Base-by-base conservation (phyloP, 2,113 vertebrate genomes). In the Hemiprocne comata region DNA sequence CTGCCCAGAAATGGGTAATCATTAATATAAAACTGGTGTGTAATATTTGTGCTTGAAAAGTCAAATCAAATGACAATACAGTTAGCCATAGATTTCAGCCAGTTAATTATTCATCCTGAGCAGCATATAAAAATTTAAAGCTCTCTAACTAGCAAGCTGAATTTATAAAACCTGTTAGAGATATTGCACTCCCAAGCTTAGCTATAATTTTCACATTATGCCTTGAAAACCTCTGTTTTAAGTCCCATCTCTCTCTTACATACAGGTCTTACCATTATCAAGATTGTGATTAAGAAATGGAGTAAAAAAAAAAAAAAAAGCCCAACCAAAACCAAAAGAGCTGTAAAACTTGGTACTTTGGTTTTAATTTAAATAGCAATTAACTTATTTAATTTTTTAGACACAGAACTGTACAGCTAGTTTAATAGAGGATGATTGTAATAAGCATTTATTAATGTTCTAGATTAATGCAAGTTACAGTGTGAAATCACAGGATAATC, bases 51-150 rank as follows among this genome's bases (percentile, higher is more conserved):
- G 12, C 60, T 92, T 93, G 21, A 77, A 92, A 96, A 94, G 72
- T 93, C 42, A 94, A 87, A 92, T 86, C 26, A 75, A 94, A 92
- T 87, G 50, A 96, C 97, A 97, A 96, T 87, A 95, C 70, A 96
- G 90, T 94, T 94, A 95, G 34, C n/a, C 85, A 51, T 20, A 89
- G n/a, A 89, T 92, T 97, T 94, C 82, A 94, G 34, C 54, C 33
- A 81, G 85, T 94, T 97, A 90, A 65, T 91, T 96, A 91, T 75
- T 90, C 70, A 54, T 90, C 75, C 48, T 65, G 62, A 73, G 28
- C 78, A 86, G n/a, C 54, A 64, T 51, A 76, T 46, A 33, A 89
- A 93, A 93, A 81, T 72, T 50, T 76, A 86, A 91, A 95, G 42
- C 29, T 87, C 85, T 93, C 58, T 76, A 94, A 82, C 28, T 51